These are phyloP conservation scores for Drosophila atripex DNA, from an alignment of 2,888 invertebrate genomes.

Conservation along the genomic window DNA sequence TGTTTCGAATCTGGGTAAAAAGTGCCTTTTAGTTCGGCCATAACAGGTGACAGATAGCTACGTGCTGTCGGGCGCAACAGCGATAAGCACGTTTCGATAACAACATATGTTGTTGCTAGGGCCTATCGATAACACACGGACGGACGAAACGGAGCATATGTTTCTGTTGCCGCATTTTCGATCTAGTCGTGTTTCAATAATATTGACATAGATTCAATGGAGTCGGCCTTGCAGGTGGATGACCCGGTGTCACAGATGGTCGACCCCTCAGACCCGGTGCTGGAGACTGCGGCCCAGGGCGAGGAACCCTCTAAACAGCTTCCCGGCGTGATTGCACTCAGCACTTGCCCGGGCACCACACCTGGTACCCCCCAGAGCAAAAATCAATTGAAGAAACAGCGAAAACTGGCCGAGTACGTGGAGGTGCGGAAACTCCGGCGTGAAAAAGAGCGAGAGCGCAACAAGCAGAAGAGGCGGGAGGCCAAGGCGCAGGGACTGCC, in stretches of 20 bases:
- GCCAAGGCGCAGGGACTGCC: slow-evolving; percentile 89
- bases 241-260: not conserved
- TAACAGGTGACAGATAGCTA: slow-evolving; percentile 1
- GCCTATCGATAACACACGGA: not conserved
- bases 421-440: slow-evolving; percentile 89
- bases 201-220: not conserved
- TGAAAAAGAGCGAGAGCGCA: slow-evolving; percentile 88
- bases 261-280: not conserved
- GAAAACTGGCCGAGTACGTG: slow-evolving; percentile 90
- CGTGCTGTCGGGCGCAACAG: not conserved
- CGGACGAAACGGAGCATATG: not conserved
- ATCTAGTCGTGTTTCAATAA: not conserved
- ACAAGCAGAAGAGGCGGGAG: slow-evolving; percentile 88
- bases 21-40: not conserved
- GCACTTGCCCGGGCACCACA: slow-evolving; percentile 58
- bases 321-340: slow-evolving; percentile 11
- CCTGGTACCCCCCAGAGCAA: slow-evolving; percentile 54
- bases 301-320: not conserved
- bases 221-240: not conserved
- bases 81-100: not conserved
- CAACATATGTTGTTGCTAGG: too few relatives aligned
- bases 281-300: too few relatives aligned
- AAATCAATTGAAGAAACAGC: slow-evolving; percentile 43
- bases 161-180: not conserved
- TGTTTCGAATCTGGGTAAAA: slow-evolving; percentile 2